Base-by-base conservation (phyloP, 2,888 invertebrate genomes). In the Cataglyphis livida region DNA sequence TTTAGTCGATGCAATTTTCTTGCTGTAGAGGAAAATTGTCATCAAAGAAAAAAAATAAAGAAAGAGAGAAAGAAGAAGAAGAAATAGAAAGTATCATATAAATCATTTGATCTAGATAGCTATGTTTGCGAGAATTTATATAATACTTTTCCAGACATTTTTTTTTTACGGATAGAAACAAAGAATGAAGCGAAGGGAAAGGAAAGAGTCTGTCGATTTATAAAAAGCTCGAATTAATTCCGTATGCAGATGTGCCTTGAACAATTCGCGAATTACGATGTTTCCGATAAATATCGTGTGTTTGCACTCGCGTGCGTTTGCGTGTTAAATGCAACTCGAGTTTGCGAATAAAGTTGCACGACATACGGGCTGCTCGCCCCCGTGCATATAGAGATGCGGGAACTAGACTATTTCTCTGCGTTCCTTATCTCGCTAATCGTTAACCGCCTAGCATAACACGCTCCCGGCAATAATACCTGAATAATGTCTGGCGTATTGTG, bases 261-360 rank as follows among this genome's bases (percentile, higher is more conserved):
- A 48, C 44, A 35, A 35, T 71, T 79, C 35, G 25, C 70, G 44
- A 70, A 79, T 79, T 70, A 70, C 70, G 59, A 70, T 70, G 78
- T 79, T 79, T 12, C 35, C 78, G 54, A 61, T 68, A 51, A 78
- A 54, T 44, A 74, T 64, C 76, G 59, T 76, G 76, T 32, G 78
- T 66, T 82, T 76, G 66, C 66, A 48, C n/a, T 64, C 65, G 75
- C 54, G 9, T 12, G 32, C 38, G 41, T 48, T 82, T 51, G 78
- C 82, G 76, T 78, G 78, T 78, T 78, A 25, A 82, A 82, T 32
- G 78, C 51, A 78, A 82, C 59, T 82, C 21, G 28, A 51, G 35
- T 21, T 79, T 3, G 35, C 25, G 59, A 70, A 79, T 70, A 59
- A 79, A 79, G 59, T 79, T 70, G 44, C 59, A 44, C 57, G 61